Base-by-base conservation (phyloP, 2,888 invertebrate genomes). In the Caenorhabditis wallacei region DNA sequence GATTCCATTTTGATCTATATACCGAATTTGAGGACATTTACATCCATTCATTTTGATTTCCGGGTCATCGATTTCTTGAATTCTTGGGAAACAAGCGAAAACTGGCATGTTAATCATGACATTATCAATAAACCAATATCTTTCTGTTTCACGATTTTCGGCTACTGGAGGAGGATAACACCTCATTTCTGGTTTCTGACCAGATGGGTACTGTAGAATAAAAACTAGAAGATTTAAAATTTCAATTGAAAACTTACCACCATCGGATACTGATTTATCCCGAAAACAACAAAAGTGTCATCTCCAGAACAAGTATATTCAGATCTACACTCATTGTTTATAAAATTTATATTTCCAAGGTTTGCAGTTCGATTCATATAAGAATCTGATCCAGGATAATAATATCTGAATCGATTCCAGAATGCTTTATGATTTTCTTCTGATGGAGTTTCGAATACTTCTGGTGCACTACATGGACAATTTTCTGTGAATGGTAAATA, bases 71-170 rank as follows among this genome's bases (percentile, higher is more conserved):
- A 61, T 61, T 24, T 61, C 46, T 13, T 11, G 13, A 37, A 43
- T 46, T 43, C 46, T 61, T 8, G 3, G 20, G 43, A 61, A 53
- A n/a, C 53, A 53, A 2, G 24, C 53, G 13, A 13, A 53, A 10
- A 53, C 24, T 10, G 53, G 53, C 22, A 24, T 24, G 7, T 2
- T 24, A 1, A 11, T n/a, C 53, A 53, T 53, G 1, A 53, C 16
- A 24, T 53, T 61, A 40, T 61, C 61, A 22, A 61, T 61, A 43
- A 43, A 61, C 61, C 61, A 46, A 59, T 61, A 61, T 16, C 8
- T 43, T 24, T 61, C 61, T 11, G 61, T 43, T 40, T 37, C 16
- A 24, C 13, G 16, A n/a, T 1, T 8, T 24, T 11, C n/a, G 1
- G 46, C 22, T 0, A n/a, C 0, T 46, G 61, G 61, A 16, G 61